Conservation (phyloP, 2,888 invertebrate genomes). For the Nesidiocoris tenuis region DNA sequence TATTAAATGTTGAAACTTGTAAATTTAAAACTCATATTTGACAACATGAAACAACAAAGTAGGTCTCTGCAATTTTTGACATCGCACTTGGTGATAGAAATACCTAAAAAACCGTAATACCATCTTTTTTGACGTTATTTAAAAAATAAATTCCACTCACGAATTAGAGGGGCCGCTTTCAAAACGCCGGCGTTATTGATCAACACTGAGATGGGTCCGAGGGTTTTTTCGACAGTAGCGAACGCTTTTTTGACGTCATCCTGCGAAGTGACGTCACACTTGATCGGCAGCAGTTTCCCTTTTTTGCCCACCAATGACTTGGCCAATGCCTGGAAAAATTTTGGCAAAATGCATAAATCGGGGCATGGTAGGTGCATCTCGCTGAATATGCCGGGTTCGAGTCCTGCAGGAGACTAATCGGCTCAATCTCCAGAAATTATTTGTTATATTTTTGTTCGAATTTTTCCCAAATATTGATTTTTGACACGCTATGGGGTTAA, state of each 20-base stretch:
- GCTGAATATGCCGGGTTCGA: too few relatives aligned
- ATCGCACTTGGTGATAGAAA: too few relatives aligned
- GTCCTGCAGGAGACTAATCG: too few relatives aligned
- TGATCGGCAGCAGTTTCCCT: conserved; percentile 40
- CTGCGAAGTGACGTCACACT: conserved; percentile 53
- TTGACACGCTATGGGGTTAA: too few relatives aligned
- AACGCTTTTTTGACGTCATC: conserved; percentile 60
- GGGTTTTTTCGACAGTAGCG: conserved; percentile 56
- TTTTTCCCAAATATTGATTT: too few relatives aligned
- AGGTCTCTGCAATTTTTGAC: too few relatives aligned
- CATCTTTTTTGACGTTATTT: too few relatives aligned
- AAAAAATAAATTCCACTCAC: conserved; percentile 8
- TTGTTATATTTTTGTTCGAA: too few relatives aligned
- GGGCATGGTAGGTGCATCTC: too few relatives aligned
- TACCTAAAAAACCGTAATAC: too few relatives aligned
- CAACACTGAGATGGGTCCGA: conserved; percentile 61
- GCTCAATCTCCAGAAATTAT: too few relatives aligned
- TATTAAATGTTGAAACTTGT: background rate
- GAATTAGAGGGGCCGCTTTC: background rate
- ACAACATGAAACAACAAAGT: background rate
- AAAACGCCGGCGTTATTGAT: conserved; percentile 62
- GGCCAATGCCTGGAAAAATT: conserved; percentile 6
- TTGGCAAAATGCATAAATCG: too few relatives aligned
- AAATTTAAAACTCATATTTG: background rate
- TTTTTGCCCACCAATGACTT: background rate